These are phyloP conservation scores for Epinotia brunnichana DNA, from an alignment of 2,888 invertebrate genomes.

Conservation along the genomic window DNA sequence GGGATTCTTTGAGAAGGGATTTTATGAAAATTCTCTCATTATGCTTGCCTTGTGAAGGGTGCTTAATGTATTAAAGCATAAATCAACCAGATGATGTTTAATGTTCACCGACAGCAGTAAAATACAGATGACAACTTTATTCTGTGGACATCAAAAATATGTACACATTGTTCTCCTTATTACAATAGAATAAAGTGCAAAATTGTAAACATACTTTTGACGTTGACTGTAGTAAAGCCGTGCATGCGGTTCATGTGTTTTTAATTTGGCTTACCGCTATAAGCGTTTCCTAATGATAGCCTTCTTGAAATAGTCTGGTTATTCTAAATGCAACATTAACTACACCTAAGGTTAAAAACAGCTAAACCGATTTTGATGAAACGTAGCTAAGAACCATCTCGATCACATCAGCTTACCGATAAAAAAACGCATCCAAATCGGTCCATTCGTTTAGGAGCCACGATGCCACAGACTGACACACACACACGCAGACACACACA, in stretches of 20 bases:
- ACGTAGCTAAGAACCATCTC: too few species aligned
- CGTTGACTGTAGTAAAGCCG: not conserved
- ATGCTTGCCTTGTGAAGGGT: not conserved
- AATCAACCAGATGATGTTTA: constrained; percentile 15
- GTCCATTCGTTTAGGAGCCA: too few species aligned
- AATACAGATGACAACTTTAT: constrained; percentile 19
- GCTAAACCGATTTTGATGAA: too few species aligned
- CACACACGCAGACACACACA: too few species aligned
- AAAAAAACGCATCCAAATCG: too few species aligned
- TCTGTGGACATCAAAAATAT: not conserved
- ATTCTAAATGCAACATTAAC: too few species aligned
- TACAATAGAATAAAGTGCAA: not conserved
- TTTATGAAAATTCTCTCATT: not conserved
- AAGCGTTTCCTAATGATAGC: not conserved
- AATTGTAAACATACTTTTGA: not conserved
- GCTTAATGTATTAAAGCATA: constrained; percentile 30
- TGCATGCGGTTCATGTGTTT: constrained; percentile 8
- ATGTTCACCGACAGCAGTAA: constrained; percentile 8
- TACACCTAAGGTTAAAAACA: too few species aligned
- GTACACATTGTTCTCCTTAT: not conserved
- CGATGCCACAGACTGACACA: too few species aligned
- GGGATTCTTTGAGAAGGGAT: too few species aligned
- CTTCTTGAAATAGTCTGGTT: not conserved
- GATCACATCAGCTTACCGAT: too few species aligned
- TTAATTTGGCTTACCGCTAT: not conserved